A percentile compares a stretch with the other conserved stretches of the same genome.
phyloP scores from a whole-genome alignment of 2,888 invertebrate genomes.

The Brachyopa scutellaris region DNA sequence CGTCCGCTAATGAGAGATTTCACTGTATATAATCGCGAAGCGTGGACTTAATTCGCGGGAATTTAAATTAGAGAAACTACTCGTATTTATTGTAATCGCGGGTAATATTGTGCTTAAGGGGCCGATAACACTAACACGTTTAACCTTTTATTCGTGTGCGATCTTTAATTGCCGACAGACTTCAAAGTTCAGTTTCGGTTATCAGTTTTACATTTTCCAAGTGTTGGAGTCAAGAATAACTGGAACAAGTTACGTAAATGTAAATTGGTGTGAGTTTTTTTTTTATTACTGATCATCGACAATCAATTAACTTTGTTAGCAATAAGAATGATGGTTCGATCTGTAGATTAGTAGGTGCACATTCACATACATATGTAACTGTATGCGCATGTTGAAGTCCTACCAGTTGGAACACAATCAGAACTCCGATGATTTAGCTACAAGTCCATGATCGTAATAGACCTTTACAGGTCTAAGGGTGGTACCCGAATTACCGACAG shows the following conservation, averaged over 20 bases:
- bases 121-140: conserved; percentile 34
- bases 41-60: conserved; percentile 3
- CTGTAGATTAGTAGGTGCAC: neutral
- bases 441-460: too few relatives aligned
- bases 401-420: too few relatives aligned
- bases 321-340: neutral
- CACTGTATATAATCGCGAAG: too few relatives aligned
- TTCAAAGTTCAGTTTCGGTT: conserved; percentile 41
- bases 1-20: too few relatives aligned
- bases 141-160: conserved; percentile 24
- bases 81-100: conserved; percentile 27
- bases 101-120: conserved; percentile 7
- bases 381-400: too few relatives aligned
- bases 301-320: conserved; percentile 23
- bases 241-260: conserved; percentile 7
- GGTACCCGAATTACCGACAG: too few relatives aligned
- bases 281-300: neutral
- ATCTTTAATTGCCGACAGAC: conserved; percentile 28
- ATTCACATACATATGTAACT: neutral
- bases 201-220: conserved; percentile 14
- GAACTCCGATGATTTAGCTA: too few relatives aligned
- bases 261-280: neutral
- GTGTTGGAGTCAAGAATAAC: neutral
- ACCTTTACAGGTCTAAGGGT: too few relatives aligned
- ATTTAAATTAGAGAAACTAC: neutral